Evolutionary conservation across 2,797 vertebrate genomes (phyloP), one percentile per base, ranked within the genome.

Genomic region (Menidia menidia): DNA sequence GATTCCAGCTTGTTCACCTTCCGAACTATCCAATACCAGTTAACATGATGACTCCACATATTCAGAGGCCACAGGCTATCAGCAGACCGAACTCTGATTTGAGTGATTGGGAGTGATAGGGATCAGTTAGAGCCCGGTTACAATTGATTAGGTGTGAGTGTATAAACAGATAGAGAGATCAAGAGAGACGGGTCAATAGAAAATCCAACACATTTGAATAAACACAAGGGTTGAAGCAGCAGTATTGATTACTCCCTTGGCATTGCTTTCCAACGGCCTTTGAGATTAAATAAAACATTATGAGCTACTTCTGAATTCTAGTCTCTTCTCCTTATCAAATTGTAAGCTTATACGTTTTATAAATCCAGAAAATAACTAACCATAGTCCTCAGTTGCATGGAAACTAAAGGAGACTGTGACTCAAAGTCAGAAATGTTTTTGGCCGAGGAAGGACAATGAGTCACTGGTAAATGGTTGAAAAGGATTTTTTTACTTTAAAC

Each of bases 101-200:
- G 65, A 41, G 62, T 89, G 91, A 92, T 85, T 87, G 89, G 83
- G 82, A 91, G 85, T 81, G 88, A 92, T 90, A 89, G 81, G 59
- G 80, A 92, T 93, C 90, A 80, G 88, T 87, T 86, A 61, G 77
- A 75, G 78, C 47, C 85, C 71, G 80, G 81, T 77, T 74, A 48
- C 47, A 50, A 91, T 88, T 84, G 91, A 93, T 92, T 85, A 68
- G 85, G 71, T 41, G 77, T 72, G 77, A 77, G 81, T 81, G 76
- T 87, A 77, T 86, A 82, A 82, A 82, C 81, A 86, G 76, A 89
- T 75, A 32, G 78, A 67, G 66, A 62, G 75, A 81, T 92, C 87
- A 76, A 88, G 89, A 61, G 59, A 35, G 53, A 54, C 48, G 1
- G 64, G 68, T 86, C 84, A 83, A 80, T 88, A 67, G 80, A 82